Conservation (phyloP, 2,113 vertebrate genomes). For the Mystacornis crossleyi region DNA sequence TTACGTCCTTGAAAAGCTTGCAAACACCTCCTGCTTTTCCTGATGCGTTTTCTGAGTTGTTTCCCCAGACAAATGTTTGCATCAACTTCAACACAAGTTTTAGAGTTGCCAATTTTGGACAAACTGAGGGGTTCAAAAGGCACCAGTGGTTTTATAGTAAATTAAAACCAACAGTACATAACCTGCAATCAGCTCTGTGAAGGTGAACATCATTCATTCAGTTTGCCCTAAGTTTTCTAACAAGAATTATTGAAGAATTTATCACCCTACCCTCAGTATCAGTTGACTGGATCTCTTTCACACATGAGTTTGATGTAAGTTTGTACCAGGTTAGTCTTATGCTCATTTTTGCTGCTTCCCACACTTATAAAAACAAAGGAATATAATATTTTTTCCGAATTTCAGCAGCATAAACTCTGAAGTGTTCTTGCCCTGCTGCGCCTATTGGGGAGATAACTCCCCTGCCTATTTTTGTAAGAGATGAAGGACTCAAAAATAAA, state of each 20-base stretch:
- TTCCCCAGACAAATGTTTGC: neutral
- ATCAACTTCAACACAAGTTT: neutral
- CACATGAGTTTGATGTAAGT: neutral
- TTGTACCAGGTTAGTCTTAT: neutral
- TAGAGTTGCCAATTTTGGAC: neutral
- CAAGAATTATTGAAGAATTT: neutral
- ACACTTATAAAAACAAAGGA: neutral
- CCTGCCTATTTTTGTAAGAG: neutral
- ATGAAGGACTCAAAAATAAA: neutral
- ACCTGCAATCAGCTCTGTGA: neutral
- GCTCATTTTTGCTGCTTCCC: neutral
- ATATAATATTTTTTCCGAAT: neutral
- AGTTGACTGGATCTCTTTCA: neutral
- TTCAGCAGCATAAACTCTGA: neutral
- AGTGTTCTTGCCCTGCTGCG: neutral
- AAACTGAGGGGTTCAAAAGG: neutral
- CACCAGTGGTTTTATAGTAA: neutral
- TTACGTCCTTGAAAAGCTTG: rapidly evolving
- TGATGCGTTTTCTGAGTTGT: neutral
- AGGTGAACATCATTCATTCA: neutral
- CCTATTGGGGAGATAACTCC: neutral
- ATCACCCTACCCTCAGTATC: rapidly evolving
- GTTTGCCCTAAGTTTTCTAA: neutral
- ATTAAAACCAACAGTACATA: neutral
- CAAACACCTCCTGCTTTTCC: neutral